These are phyloP conservation scores for Umimayanthus kanabou DNA, from an alignment of 92 coral and sea anemone species.

Conservation along the genomic window DNA sequence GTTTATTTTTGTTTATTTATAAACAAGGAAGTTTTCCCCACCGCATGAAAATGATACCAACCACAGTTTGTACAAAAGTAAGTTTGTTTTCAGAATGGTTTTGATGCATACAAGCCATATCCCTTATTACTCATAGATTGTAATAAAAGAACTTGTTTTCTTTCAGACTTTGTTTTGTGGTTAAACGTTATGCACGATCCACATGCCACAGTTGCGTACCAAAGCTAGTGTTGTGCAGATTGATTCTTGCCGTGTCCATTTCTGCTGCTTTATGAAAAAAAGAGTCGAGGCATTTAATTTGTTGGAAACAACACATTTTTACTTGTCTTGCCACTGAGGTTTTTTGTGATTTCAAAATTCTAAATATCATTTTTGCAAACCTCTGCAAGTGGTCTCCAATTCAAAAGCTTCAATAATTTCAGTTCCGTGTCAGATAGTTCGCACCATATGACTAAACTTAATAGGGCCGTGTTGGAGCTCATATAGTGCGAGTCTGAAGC, in stretches of 20 bases:
- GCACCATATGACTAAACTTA: too few species aligned
- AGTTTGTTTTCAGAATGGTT: too few species aligned
- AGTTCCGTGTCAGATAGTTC: neutral
- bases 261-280: neutral
- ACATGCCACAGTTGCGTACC: conserved; percentile 3
- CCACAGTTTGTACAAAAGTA: too few species aligned
- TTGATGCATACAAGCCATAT: too few species aligned
- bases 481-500: too few species aligned
- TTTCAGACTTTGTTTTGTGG: neutral
- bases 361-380: neutral
- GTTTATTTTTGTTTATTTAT: too few species aligned
- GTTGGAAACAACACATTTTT: too few species aligned
- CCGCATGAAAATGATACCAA: too few species aligned
- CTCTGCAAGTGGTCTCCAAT: conserved; percentile 9
- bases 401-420: conserved; percentile 10
- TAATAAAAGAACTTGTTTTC: neutral
- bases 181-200: neutral
- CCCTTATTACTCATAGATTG: conserved; percentile 13
- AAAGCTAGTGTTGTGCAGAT: conserved; percentile 13
- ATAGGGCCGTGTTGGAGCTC: too few species aligned
- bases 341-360: conserved; percentile 6
- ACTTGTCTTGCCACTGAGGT: neutral
- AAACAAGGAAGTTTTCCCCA: too few species aligned
- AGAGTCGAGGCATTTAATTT: conserved; percentile 9
- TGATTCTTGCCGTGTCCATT: conserved; percentile 16